Conservation (phyloP, 1,140 invertebrate genomes). For the Ostrea edulis region DNA sequence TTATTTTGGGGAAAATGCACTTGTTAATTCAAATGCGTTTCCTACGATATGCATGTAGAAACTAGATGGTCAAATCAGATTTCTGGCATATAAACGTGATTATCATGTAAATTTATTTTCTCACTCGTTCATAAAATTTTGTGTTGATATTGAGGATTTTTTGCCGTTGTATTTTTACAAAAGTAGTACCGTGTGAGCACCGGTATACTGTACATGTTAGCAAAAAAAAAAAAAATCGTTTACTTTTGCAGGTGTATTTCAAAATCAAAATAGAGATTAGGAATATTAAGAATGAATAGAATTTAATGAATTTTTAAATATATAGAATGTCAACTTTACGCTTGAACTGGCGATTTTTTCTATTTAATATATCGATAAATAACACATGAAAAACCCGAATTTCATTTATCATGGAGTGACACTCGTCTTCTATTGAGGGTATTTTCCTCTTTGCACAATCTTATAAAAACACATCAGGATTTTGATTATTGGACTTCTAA, state of each 20-base stretch:
- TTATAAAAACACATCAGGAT: background rate
- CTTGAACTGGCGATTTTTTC: conserved; percentile 10
- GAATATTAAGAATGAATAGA: background rate
- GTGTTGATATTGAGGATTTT: too few species aligned
- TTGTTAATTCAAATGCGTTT: too few species aligned
- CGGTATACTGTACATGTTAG: too few species aligned
- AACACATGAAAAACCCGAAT: background rate
- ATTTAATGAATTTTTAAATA: background rate
- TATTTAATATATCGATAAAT: background rate
- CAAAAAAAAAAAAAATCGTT: background rate
- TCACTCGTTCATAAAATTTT: too few species aligned
- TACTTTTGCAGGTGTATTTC: background rate
- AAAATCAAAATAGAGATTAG: background rate
- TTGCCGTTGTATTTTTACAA: too few species aligned
- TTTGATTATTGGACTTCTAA: background rate
- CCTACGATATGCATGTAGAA: too few species aligned
- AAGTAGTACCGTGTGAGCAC: too few species aligned
- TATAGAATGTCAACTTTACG: conserved; percentile 2
- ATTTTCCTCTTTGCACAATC: conserved; percentile 14
- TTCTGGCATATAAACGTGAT: too few species aligned
- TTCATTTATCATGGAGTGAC: background rate
- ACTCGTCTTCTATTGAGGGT: background rate
- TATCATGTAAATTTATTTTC: too few species aligned
- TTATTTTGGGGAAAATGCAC: background rate
- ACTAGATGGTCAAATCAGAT: too few species aligned